phyloP scores from a whole-genome alignment of 92 coral and sea anemone species.

The Heliopora coerulea region DNA sequence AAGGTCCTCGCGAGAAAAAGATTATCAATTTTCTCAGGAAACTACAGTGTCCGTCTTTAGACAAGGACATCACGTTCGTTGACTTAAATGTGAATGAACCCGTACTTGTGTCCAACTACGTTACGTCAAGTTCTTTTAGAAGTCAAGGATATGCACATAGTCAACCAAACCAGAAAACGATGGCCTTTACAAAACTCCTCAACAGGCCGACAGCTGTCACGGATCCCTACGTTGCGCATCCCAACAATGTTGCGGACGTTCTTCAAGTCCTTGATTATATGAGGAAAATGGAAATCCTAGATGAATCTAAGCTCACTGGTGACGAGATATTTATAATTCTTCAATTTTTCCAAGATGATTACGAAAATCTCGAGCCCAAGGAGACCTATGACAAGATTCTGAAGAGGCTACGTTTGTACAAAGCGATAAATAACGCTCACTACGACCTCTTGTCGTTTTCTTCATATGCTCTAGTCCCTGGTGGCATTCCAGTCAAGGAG shows the following conservation, averaged over 20 bases:
- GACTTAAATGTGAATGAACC: no score
- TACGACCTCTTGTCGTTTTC: conserved; percentile 21
- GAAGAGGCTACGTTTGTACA: conserved; percentile 40
- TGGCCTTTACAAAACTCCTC: no score
- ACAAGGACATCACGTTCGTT: conserved; percentile 4
- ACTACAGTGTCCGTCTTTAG: conserved; percentile 34
- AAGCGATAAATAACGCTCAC: conserved; percentile 17
- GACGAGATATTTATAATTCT: conserved; percentile 24
- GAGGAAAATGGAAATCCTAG: not conserved
- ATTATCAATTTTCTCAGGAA: conserved; percentile 2
- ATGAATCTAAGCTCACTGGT: conserved; percentile 1
- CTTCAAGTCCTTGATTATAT: conserved; percentile 32
- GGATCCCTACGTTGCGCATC: conserved; percentile 37
- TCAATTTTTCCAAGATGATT: conserved; percentile 38
- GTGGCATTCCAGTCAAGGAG: conserved; percentile 29
- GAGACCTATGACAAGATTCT: conserved; percentile 8
- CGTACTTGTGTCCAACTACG: no score
- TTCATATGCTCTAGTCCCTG: conserved; percentile 29
- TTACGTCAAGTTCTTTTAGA: not conserved
- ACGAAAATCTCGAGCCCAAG: not conserved
- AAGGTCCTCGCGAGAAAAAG: conserved; percentile 24
- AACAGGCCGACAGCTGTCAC: conserved; percentile 9
- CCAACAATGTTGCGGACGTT: conserved; percentile 20
- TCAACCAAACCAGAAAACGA: not conserved
- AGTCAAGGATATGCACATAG: not conserved